A percentile compares a stretch with the other conserved stretches of the same genome.
Conservation (phyloP, 2,888 invertebrate genomes). For the Gari tellinella region DNA sequence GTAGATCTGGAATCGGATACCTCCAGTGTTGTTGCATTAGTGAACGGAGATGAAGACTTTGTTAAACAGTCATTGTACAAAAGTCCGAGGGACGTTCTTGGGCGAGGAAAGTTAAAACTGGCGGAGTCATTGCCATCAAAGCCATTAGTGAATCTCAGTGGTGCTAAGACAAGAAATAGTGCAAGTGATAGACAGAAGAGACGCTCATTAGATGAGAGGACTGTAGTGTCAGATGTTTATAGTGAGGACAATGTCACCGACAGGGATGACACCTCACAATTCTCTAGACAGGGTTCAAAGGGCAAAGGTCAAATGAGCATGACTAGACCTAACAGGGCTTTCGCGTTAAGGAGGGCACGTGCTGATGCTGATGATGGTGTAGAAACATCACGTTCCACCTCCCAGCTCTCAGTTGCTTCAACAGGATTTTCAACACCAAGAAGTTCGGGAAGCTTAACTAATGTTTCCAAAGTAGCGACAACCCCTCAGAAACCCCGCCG, state of each 20-base stretch:
- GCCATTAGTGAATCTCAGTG: conserved; percentile 56
- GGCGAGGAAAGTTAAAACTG: conserved; percentile 57
- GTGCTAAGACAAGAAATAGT: conserved; percentile 39
- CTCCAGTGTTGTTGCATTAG: conserved; percentile 76
- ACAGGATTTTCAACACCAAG: conserved; percentile 48
- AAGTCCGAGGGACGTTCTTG: conserved; percentile 74
- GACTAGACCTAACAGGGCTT: conserved; percentile 88
- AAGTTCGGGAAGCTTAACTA: conserved; percentile 53
- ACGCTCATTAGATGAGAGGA: conserved; percentile 46
- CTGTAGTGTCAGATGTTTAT: conserved; percentile 73
- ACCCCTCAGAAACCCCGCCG: conserved; percentile 60
- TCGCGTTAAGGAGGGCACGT: conserved; percentile 88
- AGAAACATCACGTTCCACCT: conserved; percentile 50
- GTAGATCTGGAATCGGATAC: conserved; percentile 72
- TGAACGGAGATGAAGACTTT: conserved; percentile 77
- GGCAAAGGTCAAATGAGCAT: conserved; percentile 80
- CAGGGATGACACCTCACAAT: conserved; percentile 82
- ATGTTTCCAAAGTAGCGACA: conserved; percentile 50
- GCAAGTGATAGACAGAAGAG: conserved; percentile 31
- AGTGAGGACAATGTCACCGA: conserved; percentile 58
- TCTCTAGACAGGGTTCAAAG: conserved; percentile 73
- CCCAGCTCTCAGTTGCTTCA: conserved; percentile 49
- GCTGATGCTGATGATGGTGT: conserved; percentile 68
- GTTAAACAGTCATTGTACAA: conserved; percentile 72
- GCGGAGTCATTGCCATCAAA: conserved; percentile 60